Conservation (phyloP, 2,797 vertebrate genomes). For the Catharus ustulatus region DNA sequence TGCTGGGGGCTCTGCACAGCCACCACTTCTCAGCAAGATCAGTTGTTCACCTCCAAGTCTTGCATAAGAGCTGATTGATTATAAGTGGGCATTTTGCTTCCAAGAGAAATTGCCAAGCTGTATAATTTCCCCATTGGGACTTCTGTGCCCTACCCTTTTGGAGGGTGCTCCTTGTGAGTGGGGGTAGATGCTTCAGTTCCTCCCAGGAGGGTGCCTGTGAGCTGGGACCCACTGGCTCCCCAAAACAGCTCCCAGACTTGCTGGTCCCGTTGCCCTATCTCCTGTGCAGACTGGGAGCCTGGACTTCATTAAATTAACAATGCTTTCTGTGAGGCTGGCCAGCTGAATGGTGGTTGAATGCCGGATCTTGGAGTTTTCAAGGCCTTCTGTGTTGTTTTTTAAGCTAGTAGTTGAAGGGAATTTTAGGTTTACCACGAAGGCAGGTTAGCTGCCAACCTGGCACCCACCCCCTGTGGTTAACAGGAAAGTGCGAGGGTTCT, state of each 20-base stretch:
- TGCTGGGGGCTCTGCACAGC: neutral
- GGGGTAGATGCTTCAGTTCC: neutral
- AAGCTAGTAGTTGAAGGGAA: neutral
- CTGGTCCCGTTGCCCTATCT: fast-evolving
- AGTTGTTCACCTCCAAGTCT: neutral
- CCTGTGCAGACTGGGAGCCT: neutral
- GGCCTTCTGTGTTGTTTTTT: neutral
- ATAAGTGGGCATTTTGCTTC: neutral
- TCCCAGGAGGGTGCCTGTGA: neutral
- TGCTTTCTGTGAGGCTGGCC: neutral
- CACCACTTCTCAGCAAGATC: neutral
- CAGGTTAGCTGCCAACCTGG: neutral
- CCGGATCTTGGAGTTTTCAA: neutral
- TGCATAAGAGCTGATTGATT: neutral
- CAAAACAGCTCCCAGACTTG: neutral
- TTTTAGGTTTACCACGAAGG: neutral
- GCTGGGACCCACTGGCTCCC: neutral
- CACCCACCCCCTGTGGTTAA: too few relatives aligned
- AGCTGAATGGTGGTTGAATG: neutral
- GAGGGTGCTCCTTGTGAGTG: neutral
- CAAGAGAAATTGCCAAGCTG: neutral
- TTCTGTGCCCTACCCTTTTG: neutral
- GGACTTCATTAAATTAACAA: neutral
- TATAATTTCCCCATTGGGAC: neutral
- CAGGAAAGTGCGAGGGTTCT: fast-evolving